Evolutionary conservation across 1,140 invertebrate species (phyloP).

Genomic region (Bombus haemorrhoidalis): DNA sequence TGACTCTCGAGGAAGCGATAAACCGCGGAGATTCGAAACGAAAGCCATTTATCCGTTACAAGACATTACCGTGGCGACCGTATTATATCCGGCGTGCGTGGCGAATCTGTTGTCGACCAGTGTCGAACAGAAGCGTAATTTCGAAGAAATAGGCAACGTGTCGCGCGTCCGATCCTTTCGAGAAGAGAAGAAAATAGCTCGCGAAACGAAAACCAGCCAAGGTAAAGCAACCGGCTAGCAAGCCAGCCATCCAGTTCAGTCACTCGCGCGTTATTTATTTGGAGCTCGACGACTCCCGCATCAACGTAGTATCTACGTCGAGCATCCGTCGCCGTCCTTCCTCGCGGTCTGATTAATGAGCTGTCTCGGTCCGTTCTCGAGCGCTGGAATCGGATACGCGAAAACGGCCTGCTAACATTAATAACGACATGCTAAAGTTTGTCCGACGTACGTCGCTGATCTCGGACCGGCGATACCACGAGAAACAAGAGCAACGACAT

Average conservation of each 20-base stretch:
- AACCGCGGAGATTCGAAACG: neutral
- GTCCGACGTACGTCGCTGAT: conserved; percentile 47
- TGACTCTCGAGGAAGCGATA: conserved; percentile 16
- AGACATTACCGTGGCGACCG: neutral
- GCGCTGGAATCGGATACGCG: conserved; percentile 57
- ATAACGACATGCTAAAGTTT: conserved; percentile 60
- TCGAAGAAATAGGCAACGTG: conserved; percentile 9
- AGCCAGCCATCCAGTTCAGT: conserved; percentile 1
- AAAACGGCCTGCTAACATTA: conserved; percentile 60
- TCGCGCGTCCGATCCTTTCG: neutral
- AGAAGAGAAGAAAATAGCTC: neutral
- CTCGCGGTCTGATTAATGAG: conserved; percentile 58
- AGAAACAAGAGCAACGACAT: conserved; percentile 52
- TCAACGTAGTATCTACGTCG: conserved; percentile 55
- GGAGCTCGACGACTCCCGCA: conserved; percentile 50
- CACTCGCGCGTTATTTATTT: conserved; percentile 52
- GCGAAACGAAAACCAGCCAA: conserved; percentile 4
- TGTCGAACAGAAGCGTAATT: conserved; percentile 1
- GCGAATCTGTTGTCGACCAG: neutral
- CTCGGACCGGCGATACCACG: conserved; percentile 30
- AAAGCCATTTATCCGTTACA: neutral
- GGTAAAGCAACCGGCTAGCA: neutral
- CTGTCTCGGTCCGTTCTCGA: conserved; percentile 46
- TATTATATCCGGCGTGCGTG: neutral
- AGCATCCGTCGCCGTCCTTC: conserved; percentile 52